Evolutionary conservation across 2,113 vertebrate genomes (phyloP).

Genomic region (Sapajus apella): DNA sequence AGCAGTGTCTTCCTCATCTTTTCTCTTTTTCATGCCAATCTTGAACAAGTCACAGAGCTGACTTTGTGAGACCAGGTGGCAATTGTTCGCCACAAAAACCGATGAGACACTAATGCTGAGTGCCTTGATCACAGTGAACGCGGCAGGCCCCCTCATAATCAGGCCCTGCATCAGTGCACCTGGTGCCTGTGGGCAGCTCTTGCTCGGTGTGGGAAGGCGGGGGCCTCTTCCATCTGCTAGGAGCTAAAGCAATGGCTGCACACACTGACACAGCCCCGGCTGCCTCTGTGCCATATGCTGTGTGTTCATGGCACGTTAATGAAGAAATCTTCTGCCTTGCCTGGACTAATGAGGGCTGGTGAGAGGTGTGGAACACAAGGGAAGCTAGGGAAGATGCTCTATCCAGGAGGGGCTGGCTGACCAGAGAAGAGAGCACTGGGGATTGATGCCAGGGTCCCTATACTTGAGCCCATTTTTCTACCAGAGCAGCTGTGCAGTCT

Average conservation of each 20-base stretch:
- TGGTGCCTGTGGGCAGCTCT: background rate
- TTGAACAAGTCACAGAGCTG: background rate
- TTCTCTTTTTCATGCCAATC: background rate
- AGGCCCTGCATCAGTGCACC: background rate
- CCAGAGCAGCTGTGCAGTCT: background rate
- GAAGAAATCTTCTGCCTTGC: background rate
- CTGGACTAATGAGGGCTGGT: background rate
- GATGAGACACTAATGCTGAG: background rate
- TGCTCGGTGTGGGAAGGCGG: background rate
- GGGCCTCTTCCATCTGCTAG: constrained; percentile 21
- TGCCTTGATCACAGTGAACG: background rate
- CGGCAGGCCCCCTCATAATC: background rate
- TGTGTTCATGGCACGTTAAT: background rate
- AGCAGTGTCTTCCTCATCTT: background rate
- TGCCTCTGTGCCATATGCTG: background rate
- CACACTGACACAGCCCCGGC: background rate
- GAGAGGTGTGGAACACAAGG: background rate
- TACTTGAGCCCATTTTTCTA: background rate
- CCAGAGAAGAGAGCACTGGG: background rate
- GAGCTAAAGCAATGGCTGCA: background rate
- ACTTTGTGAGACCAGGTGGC: background rate
- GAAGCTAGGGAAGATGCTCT: background rate
- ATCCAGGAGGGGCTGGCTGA: background rate
- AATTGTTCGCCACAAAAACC: background rate
- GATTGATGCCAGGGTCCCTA: background rate